Evolutionary conservation across 2,113 vertebrate genomes (phyloP), one percentile per base, ranked within the genome.

Genomic region (Pachypanchax playfairii): DNA sequence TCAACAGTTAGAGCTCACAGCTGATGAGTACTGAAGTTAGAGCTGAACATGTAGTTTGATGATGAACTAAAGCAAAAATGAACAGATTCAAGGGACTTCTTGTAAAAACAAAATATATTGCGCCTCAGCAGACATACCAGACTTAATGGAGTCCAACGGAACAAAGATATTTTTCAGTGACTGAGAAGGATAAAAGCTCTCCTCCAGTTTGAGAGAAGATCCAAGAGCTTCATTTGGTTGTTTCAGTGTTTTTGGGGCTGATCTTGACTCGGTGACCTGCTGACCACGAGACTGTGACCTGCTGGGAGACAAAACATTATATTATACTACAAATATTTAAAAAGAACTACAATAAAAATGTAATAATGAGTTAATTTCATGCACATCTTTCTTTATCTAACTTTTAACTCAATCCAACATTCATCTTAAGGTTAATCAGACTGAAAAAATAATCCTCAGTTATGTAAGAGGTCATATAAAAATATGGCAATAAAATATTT

Each of bases 101-200:
- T n/a, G n/a, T n/a, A n/a, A n/a, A n/a, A n/a, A 14, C 35, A 33
- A 33, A 10, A 33, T 33, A 10, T 33, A 53, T 7, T 4, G 10
- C 13, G 17, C 5, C 17, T 21, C 0, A 26, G 25, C 4, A 3
- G 1, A 86, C 94, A 78, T 86, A 97, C 95, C 94, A 1, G 82
- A 85, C 54, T 73, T 94, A 63, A 97, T 87, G 62, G 90, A 90
- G 42, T 90, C 87, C 88, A 96, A 51, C 20, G 94, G 92, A 51
- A 96, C 92, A 75, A 87, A 93, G 74, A 95, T 67, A 14, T 91
- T 81, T 44, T 91, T 87, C 60, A 95, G 84, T 31, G 89, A 79
- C 6, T 74, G 65, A 1, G 76, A 79, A 0, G 8, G 59, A 73
- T 35, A 28, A 0, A 20, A 52, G 13, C 13, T 58, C 13, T 75